A percentile compares a stretch with the other conserved stretches of the same genome.
Conservation (phyloP, 2,888 invertebrate species). For the Temnothorax ravouxi region DNA sequence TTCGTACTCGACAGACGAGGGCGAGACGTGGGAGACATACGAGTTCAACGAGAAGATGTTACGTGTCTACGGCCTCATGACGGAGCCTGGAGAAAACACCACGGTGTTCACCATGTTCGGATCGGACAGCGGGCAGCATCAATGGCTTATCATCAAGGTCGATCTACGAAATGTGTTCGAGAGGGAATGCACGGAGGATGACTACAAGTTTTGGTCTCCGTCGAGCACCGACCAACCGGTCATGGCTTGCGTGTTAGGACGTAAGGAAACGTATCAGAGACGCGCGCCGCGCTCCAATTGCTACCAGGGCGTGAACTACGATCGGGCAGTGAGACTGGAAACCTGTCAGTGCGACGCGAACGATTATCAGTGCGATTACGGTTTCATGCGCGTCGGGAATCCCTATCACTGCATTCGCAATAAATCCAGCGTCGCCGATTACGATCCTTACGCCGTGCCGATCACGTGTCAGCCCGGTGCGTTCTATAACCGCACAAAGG, state of each 20-base stretch:
- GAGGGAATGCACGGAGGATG: constrained; percentile 89
- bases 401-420: constrained; percentile 90
- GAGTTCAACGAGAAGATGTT: constrained; percentile 92
- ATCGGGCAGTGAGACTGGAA: constrained; percentile 90
- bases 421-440: constrained; percentile 85
- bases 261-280: constrained; percentile 92
- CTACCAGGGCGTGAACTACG: constrained; percentile 93
- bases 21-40: constrained; percentile 92
- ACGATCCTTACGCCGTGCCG: constrained; percentile 91
- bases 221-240: constrained; percentile 88
- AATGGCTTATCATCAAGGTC: constrained; percentile 95
- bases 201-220: constrained; percentile 96
- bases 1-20: constrained; percentile 95
- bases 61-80: constrained; percentile 96
- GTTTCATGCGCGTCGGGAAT: constrained; percentile 89
- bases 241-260: constrained; percentile 92
- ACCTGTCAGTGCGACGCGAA: constrained; percentile 93
- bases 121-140: constrained; percentile 92
- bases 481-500: constrained; percentile 93
- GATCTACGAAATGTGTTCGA: constrained; percentile 88
- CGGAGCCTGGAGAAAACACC: constrained; percentile 97
- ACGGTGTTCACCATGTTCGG: constrained; percentile 97
- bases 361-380: constrained; percentile 96
- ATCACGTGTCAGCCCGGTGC: constrained; percentile 90
- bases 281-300: constrained; percentile 92